phyloP scores from a whole-genome alignment of 1,140 invertebrate genomes.

The Trinorchestia longiramus region DNA sequence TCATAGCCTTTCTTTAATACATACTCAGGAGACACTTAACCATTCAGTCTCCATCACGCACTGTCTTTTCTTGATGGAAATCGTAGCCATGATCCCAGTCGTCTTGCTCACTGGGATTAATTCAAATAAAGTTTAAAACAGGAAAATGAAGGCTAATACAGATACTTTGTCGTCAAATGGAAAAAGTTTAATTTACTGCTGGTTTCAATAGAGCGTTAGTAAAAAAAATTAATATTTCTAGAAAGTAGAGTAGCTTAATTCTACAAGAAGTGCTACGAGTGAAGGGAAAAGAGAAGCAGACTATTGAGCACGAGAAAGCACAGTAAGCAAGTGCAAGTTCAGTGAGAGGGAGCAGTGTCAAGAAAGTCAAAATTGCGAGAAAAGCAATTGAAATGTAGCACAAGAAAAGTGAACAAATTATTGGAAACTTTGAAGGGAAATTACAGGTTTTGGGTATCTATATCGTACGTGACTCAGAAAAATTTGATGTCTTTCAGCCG shows the following conservation, averaged over 20 bases:
- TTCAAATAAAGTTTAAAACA: neutral
- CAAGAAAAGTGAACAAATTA: neutral
- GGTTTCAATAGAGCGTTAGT: neutral
- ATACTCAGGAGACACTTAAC: neutral
- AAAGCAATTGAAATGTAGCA: neutral
- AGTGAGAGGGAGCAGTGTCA: neutral
- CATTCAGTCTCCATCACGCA: neutral
- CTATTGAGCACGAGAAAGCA: neutral
- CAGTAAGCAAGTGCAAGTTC: neutral
- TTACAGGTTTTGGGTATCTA: neutral
- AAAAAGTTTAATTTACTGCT: neutral
- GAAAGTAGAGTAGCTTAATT: neutral
- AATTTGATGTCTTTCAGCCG: neutral
- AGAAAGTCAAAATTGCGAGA: neutral
- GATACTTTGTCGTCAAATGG: neutral
- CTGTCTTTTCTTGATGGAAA: neutral
- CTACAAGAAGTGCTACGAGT: conserved; percentile 7
- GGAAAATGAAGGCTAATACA: neutral
- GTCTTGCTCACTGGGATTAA: neutral
- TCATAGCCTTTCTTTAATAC: neutral
- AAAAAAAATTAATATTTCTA: neutral
- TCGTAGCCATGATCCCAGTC: neutral
- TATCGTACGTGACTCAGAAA: neutral
- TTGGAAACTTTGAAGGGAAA: neutral
- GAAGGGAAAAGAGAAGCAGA: neutral